Evolutionary conservation across 2,113 vertebrate genomes (phyloP).

Genomic region (Notechis scutatus): DNA sequence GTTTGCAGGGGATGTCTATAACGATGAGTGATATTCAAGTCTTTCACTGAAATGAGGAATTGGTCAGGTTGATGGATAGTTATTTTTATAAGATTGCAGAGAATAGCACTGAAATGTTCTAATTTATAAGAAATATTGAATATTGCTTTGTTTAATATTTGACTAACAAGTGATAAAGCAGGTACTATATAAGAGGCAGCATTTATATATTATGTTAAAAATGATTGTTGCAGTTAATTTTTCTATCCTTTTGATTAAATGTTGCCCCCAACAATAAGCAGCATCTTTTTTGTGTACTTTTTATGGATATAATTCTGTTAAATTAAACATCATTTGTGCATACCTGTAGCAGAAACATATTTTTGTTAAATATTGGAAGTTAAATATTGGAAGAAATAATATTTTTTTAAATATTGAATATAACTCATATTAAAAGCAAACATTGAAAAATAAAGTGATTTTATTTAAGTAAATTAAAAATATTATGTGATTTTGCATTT

Average conservation of each 20-base stretch:
- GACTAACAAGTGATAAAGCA: constrained; percentile 67
- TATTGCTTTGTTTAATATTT: constrained; percentile 76
- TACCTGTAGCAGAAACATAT: constrained; percentile 25
- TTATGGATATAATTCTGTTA: constrained; percentile 48
- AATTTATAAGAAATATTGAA: constrained; percentile 75
- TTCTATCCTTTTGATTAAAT: constrained; percentile 72
- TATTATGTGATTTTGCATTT: constrained; percentile 26
- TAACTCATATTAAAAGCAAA: constrained; percentile 11
- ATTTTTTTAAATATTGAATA: constrained; percentile 37
- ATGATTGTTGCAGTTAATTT: constrained; percentile 69
- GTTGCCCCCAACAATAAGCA: constrained; percentile 54
- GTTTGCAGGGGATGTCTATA: constrained; percentile 85
- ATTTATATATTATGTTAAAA: constrained; percentile 66
- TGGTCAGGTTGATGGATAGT: constrained; percentile 69
- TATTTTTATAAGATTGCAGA: constrained; percentile 87
- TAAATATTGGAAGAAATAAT: background rate
- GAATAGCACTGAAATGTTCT: constrained; percentile 71
- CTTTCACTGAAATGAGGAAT: constrained; percentile 62
- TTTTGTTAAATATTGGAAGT: background rate
- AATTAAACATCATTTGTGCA: constrained; percentile 38
- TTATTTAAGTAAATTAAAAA: constrained; percentile 33
- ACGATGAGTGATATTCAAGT: constrained; percentile 76
- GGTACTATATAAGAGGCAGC: constrained; percentile 64
- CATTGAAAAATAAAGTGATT: background rate
- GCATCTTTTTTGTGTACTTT: constrained; percentile 58